Base-by-base conservation (phyloP, 2,888 invertebrate species). In the Blomia tropicalis region DNA sequence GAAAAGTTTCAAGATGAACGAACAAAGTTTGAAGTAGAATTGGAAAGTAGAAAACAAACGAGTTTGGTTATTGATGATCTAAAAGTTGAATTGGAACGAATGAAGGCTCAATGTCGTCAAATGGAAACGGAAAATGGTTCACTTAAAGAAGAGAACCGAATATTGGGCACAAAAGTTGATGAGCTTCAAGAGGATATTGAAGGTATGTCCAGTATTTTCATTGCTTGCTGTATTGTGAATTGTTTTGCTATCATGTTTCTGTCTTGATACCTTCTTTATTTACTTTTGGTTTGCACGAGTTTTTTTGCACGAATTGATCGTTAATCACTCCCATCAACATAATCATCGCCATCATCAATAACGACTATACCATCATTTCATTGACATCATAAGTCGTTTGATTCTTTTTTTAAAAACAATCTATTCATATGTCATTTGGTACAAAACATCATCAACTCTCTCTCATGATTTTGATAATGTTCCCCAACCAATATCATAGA, bases 1-100 rank as follows among this genome's bases (percentile, higher is more conserved):
- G 29, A 63, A 23, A 58, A 66, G 22, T 64, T 66, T n/a, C 61
- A 60, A 11, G 44, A 43, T 31, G 63, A 65, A 43, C 53, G 62
- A 44, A 44, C 27, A 43, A 51, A 53, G 22, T 53, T 66, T 14
- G 67, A 67, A 31, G 44, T 30, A 14, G 61, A 66, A 22, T 64
- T 63, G 36, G 29, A 58, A 22, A 56, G 63, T 23, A 22, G 64
- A 1, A 17, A 62, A 25, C 56, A 58, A 29, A 60, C 64, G 36
- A 65, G 61, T 44, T 56, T 62, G 29, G 64, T 58, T 5, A 36
- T 60, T 17, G 53, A 59, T 25, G 62, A 56, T 1, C 29, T 66
- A 25, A 61, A 63, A n/a, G 41, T 59, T 14, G 65, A 65, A 62
- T 58, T 65, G 31, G 53, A 59, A 30, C 43, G 61, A 11, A 58